A percentile compares a stretch with the other conserved stretches of the same genome.
These are phyloP conservation scores for Lerema accius DNA, from an alignment of 1,140 invertebrate genomes.

Conservation along the genomic window DNA sequence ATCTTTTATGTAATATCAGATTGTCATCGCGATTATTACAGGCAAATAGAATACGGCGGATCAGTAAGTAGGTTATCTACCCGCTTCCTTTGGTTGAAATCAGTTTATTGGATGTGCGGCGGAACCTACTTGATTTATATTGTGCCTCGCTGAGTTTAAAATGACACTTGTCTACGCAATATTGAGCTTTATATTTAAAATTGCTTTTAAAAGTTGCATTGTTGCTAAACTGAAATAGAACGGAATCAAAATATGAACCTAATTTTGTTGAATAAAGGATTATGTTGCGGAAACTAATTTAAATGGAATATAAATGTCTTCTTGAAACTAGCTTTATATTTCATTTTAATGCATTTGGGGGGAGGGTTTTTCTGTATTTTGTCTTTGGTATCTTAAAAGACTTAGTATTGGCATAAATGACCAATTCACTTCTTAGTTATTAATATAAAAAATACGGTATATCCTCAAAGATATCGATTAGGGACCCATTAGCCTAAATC, in stretches of 20 bases:
- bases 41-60: conserved; percentile 82
- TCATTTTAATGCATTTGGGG: background rate
- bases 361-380: too few species aligned
- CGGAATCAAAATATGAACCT: too few species aligned
- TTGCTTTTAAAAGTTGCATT: conserved; percentile 4
- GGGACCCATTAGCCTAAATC: background rate
- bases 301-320: too few species aligned
- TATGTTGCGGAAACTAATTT: too few species aligned
- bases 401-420: too few species aligned
- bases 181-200: conserved; percentile 14
- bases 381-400: too few species aligned
- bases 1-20: conserved; percentile 83
- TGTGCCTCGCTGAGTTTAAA: conserved; percentile 50
- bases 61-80: conserved; percentile 81
- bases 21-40: conserved; percentile 83
- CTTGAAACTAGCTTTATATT: too few species aligned
- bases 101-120: conserved; percentile 76
- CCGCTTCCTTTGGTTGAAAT: conserved; percentile 76
- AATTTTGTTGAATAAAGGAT: too few species aligned
- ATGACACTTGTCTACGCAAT: conserved; percentile 32
- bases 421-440: too few species aligned
- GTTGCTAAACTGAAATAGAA: too few species aligned
- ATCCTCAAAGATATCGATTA: background rate
- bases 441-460: too few species aligned
- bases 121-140: conserved; percentile 60